phyloP scores from a whole-genome alignment of 1,140 invertebrate genomes.

The Nautilus pompilius region DNA sequence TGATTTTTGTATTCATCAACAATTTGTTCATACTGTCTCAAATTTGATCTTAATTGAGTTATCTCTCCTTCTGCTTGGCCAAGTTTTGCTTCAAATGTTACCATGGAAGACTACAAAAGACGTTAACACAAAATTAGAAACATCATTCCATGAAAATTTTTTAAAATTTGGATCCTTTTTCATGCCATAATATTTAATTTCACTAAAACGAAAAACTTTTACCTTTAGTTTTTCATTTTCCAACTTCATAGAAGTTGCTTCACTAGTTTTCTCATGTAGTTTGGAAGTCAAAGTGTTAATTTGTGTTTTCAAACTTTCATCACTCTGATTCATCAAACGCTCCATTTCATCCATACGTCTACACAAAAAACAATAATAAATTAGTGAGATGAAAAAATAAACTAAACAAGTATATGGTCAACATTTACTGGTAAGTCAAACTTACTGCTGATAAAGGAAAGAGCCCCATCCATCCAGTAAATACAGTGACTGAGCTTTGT shows the following conservation, averaged over 20 bases:
- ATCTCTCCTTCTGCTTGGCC: slow-evolving; percentile 40
- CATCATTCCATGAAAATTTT: not conserved
- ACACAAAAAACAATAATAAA: slow-evolving; percentile 8
- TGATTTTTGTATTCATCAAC: slow-evolving; percentile 51
- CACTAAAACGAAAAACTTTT: slow-evolving; percentile 5
- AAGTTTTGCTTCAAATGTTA: slow-evolving; percentile 38
- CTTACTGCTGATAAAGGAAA: too few species aligned
- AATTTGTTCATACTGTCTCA: slow-evolving; percentile 47
- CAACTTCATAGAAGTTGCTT: slow-evolving; percentile 30
- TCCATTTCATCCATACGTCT: slow-evolving; percentile 47
- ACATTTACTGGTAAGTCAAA: too few species aligned
- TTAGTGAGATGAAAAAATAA: not conserved
- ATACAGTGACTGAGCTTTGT: too few species aligned
- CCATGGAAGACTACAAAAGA: slow-evolving; percentile 32
- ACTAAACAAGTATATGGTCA: too few species aligned
- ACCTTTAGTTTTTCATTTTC: slow-evolving; percentile 52
- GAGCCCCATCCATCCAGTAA: too few species aligned
- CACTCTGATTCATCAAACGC: slow-evolving; percentile 35
- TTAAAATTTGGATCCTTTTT: not conserved
- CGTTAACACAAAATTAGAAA: not conserved
- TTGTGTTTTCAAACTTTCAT: slow-evolving; percentile 38
- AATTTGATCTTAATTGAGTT: slow-evolving; percentile 36
- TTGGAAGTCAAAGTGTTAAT: slow-evolving; percentile 29
- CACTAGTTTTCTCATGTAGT: slow-evolving; percentile 38
- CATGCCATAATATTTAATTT: not conserved